A percentile compares a stretch with the other conserved stretches of the same genome.
Conservation (phyloP, 2,797 vertebrate genomes). For the Cryptoblepharus egeriae region DNA sequence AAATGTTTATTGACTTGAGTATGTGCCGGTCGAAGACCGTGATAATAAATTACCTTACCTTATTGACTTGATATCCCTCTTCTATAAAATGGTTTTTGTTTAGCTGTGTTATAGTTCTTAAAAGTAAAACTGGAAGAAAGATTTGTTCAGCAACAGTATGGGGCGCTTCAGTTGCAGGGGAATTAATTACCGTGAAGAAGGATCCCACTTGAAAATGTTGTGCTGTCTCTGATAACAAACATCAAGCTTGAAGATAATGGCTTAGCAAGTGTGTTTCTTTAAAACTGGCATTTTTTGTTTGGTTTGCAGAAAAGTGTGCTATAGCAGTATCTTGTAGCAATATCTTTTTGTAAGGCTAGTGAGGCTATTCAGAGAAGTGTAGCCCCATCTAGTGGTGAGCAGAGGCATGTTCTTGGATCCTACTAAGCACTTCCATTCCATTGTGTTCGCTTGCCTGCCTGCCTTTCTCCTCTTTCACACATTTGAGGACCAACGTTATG, state of each 20-base stretch:
- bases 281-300: neutral
- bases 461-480: neutral
- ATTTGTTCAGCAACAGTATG: too few relatives aligned
- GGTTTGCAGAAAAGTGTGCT: neutral
- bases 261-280: neutral
- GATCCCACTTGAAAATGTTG: neutral
- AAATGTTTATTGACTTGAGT: too few relatives aligned
- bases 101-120: too few relatives aligned
- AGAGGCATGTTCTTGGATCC: neutral
- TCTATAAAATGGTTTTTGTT: too few relatives aligned
- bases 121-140: too few relatives aligned
- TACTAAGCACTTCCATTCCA: neutral
- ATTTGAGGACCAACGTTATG: neutral
- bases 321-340: too few relatives aligned
- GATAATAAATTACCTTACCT: too few relatives aligned
- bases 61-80: too few relatives aligned
- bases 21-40: too few relatives aligned
- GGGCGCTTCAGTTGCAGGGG: too few relatives aligned
- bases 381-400: constrained; percentile 43
- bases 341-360: rapidly evolving
- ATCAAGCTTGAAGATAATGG: neutral
- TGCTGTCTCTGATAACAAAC: neutral
- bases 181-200: too few relatives aligned
- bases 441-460: neutral
- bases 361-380: constrained; percentile 8